Evolutionary conservation across 2,797 vertebrate species (phyloP).

Genomic region (Craterocephalus amniculus): DNA sequence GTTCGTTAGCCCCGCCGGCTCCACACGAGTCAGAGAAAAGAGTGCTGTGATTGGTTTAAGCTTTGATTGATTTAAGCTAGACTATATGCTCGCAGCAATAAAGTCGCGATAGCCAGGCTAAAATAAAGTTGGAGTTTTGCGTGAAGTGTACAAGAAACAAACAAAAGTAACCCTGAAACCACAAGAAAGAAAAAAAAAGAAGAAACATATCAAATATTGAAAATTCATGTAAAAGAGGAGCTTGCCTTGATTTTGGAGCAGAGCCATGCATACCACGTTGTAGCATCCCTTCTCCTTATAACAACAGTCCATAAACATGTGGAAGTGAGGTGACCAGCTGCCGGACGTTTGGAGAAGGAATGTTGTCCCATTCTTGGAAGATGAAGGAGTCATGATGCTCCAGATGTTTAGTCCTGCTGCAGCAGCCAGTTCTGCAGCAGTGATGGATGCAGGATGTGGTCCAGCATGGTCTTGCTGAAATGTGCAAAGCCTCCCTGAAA

Average conservation of each 20-base stretch:
- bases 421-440: no score
- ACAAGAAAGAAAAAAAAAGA: not conserved
- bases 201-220: not conserved
- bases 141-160: not conserved
- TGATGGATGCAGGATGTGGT: no score
- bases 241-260: not conserved
- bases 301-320: not conserved
- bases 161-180: not conserved
- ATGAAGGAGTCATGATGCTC: not conserved
- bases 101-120: no score
- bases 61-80: no score
- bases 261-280: no score
- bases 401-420: not conserved
- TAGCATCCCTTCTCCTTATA: no score
- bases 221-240: not conserved
- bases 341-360: not conserved
- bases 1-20: no score
- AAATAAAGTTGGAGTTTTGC: not conserved
- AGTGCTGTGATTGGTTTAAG: no score
- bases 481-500: no score
- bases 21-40: no score
- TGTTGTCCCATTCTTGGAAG: not conserved
- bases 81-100: no score
- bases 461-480: no score
- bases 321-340: not conserved